Percentiles rank a stretch among this genome's conserved stretches.
Conservation (phyloP, 2,797 vertebrate species). For the Rhinophrynus dorsalis region DNA sequence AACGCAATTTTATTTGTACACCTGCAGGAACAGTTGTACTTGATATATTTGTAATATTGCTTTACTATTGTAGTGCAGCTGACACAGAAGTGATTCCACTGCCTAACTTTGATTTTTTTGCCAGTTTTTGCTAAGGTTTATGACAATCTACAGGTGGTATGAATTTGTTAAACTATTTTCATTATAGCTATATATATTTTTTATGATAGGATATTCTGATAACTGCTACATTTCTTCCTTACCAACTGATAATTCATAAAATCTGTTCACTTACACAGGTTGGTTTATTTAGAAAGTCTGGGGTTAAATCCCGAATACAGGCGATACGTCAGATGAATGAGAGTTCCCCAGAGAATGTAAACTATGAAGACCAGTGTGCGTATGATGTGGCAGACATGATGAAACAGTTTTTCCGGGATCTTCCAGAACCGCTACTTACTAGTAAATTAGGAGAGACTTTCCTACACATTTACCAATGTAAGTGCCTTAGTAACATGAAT, state of each 20-base stretch:
- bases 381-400: slow-evolving; percentile 98
- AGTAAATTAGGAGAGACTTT: slow-evolving; percentile 97
- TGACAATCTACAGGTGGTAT: too few species aligned
- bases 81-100: too few species aligned
- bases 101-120: too few species aligned
- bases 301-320: slow-evolving; percentile 96
- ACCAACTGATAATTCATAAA: not conserved
- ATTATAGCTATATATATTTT: too few species aligned
- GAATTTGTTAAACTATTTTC: too few species aligned
- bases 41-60: too few species aligned
- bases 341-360: slow-evolving; percentile 85
- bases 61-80: too few species aligned
- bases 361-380: slow-evolving; percentile 92
- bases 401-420: slow-evolving; percentile 96
- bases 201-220: too few species aligned
- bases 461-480: slow-evolving; percentile 97
- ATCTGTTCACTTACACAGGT: slow-evolving; percentile 69
- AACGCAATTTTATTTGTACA: too few species aligned
- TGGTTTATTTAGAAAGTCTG: slow-evolving; percentile 95
- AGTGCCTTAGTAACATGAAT: slow-evolving; percentile 57
- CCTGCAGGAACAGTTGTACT: too few species aligned
- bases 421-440: slow-evolving; percentile 93
- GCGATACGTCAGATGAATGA: slow-evolving; percentile 94
- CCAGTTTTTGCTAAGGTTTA: too few species aligned
- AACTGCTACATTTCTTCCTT: too few species aligned